phyloP scores from a whole-genome alignment of 2,888 invertebrate genomes.

The Gymnocheta viridis region DNA sequence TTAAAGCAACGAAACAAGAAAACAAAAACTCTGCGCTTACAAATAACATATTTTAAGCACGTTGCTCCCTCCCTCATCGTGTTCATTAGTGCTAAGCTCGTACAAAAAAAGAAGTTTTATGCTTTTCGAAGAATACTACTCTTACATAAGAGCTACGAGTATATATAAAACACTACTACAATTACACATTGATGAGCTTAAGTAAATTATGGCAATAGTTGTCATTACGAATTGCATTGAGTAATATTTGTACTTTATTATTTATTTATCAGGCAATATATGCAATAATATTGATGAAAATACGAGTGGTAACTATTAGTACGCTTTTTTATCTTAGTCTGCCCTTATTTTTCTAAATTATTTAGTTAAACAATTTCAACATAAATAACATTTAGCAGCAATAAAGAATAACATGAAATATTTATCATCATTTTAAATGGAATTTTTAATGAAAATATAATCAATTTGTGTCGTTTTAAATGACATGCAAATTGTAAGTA shows the following conservation, averaged over 20 bases:
- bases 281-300: conserved; percentile 13
- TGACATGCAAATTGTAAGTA: conserved; percentile 25
- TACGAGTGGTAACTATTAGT: background rate
- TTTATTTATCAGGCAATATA: conserved; percentile 36
- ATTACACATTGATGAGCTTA: background rate
- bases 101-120: conserved; percentile 46
- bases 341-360: conserved; percentile 34
- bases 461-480: conserved; percentile 55
- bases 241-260: background rate
- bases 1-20: background rate
- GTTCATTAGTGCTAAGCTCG: background rate
- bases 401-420: background rate
- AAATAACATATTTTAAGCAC: conserved; percentile 49
- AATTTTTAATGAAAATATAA: conserved; percentile 54
- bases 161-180: background rate
- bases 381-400: background rate
- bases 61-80: conserved; percentile 61
- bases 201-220: conserved; percentile 11
- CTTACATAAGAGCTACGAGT: background rate
- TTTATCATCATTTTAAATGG: conserved; percentile 30
- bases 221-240: conserved; percentile 30
- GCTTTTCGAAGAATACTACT: background rate
- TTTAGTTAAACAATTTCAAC: background rate
- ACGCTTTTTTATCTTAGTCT: conserved; percentile 5
- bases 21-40: background rate